Evolutionary conservation across 2,113 vertebrate genomes (phyloP).

Genomic region (Vimba vimba): DNA sequence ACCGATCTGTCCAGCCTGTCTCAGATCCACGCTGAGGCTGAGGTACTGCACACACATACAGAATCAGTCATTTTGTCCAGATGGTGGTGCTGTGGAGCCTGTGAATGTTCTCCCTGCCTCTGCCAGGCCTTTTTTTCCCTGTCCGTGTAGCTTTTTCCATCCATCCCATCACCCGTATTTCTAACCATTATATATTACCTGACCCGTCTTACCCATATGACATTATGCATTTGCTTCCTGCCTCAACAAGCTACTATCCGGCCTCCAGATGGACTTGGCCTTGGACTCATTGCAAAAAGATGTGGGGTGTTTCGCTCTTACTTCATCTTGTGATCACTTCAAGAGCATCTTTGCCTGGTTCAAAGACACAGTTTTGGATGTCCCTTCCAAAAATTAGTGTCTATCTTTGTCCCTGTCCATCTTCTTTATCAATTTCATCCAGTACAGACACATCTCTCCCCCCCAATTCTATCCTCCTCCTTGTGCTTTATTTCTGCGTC

Average conservation of each 20-base stretch:
- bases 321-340: not conserved
- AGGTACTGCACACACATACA: constrained; percentile 75
- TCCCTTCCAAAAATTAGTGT: constrained; percentile 22
- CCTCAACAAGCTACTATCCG: not conserved
- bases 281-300: not conserved
- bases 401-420: constrained; percentile 42
- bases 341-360: not conserved
- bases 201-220: not conserved
- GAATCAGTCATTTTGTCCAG: constrained; percentile 67
- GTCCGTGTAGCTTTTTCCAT: not conserved
- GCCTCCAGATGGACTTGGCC: not conserved
- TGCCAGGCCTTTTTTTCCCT: constrained; percentile 2
- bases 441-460: constrained; percentile 42
- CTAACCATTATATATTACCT: not conserved
- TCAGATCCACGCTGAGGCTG: constrained; percentile 83
- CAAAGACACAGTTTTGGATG: not conserved
- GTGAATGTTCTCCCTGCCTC: constrained; percentile 25
- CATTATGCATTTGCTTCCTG: not conserved
- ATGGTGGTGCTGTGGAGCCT: constrained; percentile 80
- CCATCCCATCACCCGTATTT: not conserved
- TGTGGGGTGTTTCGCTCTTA: not conserved
- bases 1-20: constrained; percentile 89
- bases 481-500: constrained; percentile 80
- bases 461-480: constrained; percentile 75
- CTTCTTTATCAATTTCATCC: constrained; percentile 72